phyloP scores from a whole-genome alignment of 1,140 invertebrate genomes.

The Sitodiplosis mosellana region DNA sequence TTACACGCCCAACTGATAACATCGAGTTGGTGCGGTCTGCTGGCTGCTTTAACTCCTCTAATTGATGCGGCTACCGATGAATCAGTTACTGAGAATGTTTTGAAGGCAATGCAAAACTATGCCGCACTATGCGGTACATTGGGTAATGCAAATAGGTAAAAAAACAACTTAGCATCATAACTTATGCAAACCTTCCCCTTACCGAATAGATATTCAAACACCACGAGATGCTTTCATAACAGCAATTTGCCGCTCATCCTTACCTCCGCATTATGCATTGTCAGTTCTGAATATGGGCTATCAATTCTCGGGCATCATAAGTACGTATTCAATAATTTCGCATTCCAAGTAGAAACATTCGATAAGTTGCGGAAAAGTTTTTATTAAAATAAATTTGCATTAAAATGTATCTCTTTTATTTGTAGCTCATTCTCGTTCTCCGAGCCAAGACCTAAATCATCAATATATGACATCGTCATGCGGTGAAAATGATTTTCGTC shows the following conservation, averaged over 20 bases:
- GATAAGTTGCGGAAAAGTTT: background rate
- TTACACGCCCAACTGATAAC: conserved; percentile 65
- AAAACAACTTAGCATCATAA: too few species aligned
- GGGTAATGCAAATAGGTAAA: conserved; percentile 12
- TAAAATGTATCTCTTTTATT: conserved; percentile 1
- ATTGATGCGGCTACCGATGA: conserved; percentile 94
- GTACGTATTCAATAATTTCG: conserved; percentile 9
- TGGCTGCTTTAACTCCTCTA: conserved; percentile 76
- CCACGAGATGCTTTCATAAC: conserved; percentile 85
- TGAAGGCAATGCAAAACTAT: conserved; percentile 79
- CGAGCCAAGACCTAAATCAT: conserved; percentile 28
- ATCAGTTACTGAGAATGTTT: conserved; percentile 65
- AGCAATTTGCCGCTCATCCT: conserved; percentile 80
- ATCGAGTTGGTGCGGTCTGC: conserved; percentile 87
- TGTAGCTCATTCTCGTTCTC: conserved; percentile 19
- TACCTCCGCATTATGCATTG: conserved; percentile 88
- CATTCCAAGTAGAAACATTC: background rate
- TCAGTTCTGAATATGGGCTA: conserved; percentile 43
- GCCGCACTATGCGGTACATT: conserved; percentile 60
- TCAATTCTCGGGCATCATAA: conserved; percentile 19
- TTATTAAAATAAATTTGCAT: background rate
- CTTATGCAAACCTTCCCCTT: too few species aligned
- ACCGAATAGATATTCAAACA: conserved; percentile 29
- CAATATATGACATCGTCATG: conserved; percentile 36
- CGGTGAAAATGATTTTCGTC: conserved; percentile 44